These are phyloP conservation scores for Dolichoris vasculosae DNA, from an alignment of 1,140 invertebrate species.

Conservation along the genomic window DNA sequence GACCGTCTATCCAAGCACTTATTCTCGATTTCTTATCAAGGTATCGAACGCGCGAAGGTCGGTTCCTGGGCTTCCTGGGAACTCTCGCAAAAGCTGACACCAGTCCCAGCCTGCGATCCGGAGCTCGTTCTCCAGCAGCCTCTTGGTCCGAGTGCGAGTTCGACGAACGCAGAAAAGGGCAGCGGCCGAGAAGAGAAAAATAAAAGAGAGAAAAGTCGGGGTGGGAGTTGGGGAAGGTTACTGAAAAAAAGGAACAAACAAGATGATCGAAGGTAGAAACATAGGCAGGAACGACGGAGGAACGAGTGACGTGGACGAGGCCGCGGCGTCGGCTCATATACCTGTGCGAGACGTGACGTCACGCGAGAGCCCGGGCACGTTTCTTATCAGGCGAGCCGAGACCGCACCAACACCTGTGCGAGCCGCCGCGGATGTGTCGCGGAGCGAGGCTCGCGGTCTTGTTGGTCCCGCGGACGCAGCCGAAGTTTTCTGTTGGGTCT, in stretches of 20 bases:
- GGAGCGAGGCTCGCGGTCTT: background rate
- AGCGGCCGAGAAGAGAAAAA: background rate
- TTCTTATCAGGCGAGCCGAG: constrained; percentile 48
- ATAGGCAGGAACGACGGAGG: constrained; percentile 58
- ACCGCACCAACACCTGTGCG: constrained; percentile 28
- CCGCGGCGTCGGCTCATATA: constrained; percentile 71
- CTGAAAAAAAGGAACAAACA: constrained; percentile 10
- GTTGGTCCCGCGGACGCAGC: background rate
- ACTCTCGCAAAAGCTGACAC: background rate
- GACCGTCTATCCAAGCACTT: background rate
- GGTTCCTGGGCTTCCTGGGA: no score
- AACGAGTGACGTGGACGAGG: constrained; percentile 72
- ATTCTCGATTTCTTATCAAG: no score
- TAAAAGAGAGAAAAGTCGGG: background rate
- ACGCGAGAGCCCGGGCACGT: constrained; percentile 57
- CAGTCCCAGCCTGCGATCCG: background rate
- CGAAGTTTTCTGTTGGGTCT: background rate
- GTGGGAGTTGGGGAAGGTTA: background rate
- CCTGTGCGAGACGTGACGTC: constrained; percentile 72
- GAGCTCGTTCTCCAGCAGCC: background rate
- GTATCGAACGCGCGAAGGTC: background rate
- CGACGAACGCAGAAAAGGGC: background rate
- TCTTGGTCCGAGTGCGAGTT: background rate
- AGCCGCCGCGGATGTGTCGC: background rate
- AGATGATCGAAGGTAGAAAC: constrained; percentile 15